Base-by-base conservation (phyloP, 1,140 invertebrate genomes). In the Drosophila truncata region DNA sequence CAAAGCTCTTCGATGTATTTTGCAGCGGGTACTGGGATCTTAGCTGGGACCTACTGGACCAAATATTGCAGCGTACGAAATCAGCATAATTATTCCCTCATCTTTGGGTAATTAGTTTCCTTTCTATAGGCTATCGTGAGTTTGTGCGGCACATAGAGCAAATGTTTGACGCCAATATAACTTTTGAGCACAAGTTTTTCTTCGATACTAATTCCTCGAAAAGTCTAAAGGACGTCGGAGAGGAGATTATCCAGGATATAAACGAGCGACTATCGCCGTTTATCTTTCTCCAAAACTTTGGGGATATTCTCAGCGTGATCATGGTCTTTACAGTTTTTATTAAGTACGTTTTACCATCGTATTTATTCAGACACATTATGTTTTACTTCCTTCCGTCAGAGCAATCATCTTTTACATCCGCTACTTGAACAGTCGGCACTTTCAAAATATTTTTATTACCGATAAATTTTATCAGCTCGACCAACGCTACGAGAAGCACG, bases 361-460 rank as follows among this genome's bases (percentile, higher is more conserved):
- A 49, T 3, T 39, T 27, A 23, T 27, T 52, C 18, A 27, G 7
- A 23, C 46, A 33, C 18, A 8, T 47, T 14, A 50, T 42, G 13
- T 3, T 44, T 23, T 29, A n/a, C 16, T 31, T 54, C 13, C 49
- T 41, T 6, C 3, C 6, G 93, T 93, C 82, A 96, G 96, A 75
- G 95, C 95, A 0, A 93, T 95, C 47, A 93, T 95, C 65, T 98
- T 97, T 86, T 95, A 96, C 59, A 93, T 95, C 47, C 96, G 96
- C 88, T 98, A 95, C 93, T 91, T 97, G 77, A 95, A 95, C 0
- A 95, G 94, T 71, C 95, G 96, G 31, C 93, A 94, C 9, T 97
- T 95, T 82, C 96, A 97, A 81, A 97, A 98, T 88, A 92, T 93
- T 16, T 97, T 96, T 80, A 93, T 98, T 2, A 96, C 95, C 0